These are phyloP conservation scores for Hippocampus abdominalis DNA, from an alignment of 2,113 vertebrate species.

Conservation along the genomic window DNA sequence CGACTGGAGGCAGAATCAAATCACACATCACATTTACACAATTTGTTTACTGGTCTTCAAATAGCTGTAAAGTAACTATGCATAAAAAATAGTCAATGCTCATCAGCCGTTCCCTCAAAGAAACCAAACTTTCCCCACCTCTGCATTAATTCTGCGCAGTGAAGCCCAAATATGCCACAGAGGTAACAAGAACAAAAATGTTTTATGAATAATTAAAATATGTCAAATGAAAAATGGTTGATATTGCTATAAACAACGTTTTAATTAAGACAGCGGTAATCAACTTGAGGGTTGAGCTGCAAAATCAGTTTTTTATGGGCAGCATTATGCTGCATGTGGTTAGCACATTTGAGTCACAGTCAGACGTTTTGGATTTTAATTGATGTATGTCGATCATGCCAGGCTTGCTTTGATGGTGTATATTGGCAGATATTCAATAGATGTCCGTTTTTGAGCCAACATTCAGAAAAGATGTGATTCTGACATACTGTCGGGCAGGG, in stretches of 20 bases:
- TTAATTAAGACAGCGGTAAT: neutral
- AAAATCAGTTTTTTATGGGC: neutral
- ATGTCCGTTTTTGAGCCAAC: neutral
- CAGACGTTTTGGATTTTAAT: neutral
- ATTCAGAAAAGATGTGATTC: neutral
- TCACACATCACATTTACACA: neutral
- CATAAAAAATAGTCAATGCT: neutral
- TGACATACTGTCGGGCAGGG: no score
- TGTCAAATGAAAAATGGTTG: conserved; percentile 1
- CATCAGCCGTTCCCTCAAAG: neutral
- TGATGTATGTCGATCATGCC: neutral
- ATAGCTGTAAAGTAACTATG: neutral
- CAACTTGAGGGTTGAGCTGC: neutral
- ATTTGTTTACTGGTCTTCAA: neutral
- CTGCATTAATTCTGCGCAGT: neutral
- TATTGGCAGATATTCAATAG: neutral
- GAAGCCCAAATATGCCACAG: neutral
- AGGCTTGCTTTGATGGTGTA: neutral
- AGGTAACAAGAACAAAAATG: neutral
- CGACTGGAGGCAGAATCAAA: neutral
- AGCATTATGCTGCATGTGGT: neutral
- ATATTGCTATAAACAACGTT: neutral
- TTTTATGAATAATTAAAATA: conserved; percentile 1
- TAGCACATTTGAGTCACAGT: neutral
- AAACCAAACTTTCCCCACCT: neutral